Base-by-base conservation (phyloP, 2,888 invertebrate species). In the Acrobasis suavella region DNA sequence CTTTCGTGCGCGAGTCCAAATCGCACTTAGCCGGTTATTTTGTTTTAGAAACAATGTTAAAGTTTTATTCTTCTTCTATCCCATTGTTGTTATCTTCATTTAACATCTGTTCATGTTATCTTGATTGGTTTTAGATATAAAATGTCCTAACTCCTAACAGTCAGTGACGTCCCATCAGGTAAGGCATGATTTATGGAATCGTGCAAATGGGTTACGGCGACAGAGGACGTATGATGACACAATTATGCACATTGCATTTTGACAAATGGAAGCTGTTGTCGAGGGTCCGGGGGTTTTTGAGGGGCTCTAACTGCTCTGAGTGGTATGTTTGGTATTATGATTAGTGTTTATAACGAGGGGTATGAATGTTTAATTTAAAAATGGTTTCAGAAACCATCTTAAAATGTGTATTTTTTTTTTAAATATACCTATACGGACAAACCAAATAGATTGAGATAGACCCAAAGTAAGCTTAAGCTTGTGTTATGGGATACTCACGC, bases 141-240 rank as follows among this genome's bases (percentile, higher is more conserved):
- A 14, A 10, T 42, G 6, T 10, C 17, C 15, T 12, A 49, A 54
- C 65, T 81, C 68, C 75, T 32, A 12, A 80, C 70, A 66, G 12
- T 71, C 55, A 16, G 77, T 66, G 64, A 71, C 65, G 22, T 49
- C 52, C 49, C 62, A 51, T 60, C 55, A 69, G 65, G 66, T 65
- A 64, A 77, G 77, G 60, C 51, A 62, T 87, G 89, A 90, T 87
- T 89, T 89, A 90, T 87, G 89, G 79, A 88, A 85, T 76, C 78
- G 81, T 85, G 85, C 84, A 90, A 90, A 90, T 90, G 89, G 89
- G 91, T 90, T 87, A 90, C 83, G 81, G 83, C 84, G 83, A 84
- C 87, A 80, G 70, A 76, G 75, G 77, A 76, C 77, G 77, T 78
- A 69, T 76, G 78, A 71, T 71, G 72, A 71, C 72, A 75, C 84